Evolutionary conservation across 2,797 vertebrate genomes (phyloP), one percentile per base, ranked within the genome.

Genomic region (Peromyscus melanophrys): DNA sequence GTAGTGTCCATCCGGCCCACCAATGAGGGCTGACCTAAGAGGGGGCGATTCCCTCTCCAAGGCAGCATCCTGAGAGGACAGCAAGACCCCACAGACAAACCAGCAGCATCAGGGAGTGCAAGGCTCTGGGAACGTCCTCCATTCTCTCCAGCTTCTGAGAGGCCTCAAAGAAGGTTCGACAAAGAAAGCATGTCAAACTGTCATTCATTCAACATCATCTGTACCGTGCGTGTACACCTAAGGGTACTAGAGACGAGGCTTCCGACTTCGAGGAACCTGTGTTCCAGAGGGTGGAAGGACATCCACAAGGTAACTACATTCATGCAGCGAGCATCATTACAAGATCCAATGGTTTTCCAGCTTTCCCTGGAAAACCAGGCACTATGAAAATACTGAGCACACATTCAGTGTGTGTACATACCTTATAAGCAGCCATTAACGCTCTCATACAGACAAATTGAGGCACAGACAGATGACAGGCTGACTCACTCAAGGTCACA

Each of bases 291-390:
- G 25, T 1, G 0, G 80, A 16, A n/a, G 21, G 11, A 55, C 16
- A 13, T 0, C 43, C 4, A 10, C 1, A 23, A 0, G 9, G 2
- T 4, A n/a, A 46, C 31, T 6, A 31, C 9, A 3, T 0, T 19
- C 19, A 27, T 2, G 25, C 6, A 12, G 3, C 0, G 1, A 12
- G 1, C 3, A 3, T 23, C 7, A 4, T 7, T 27, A 4, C 2
- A 59, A 73, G 43, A 43, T 31, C 19, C 55, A 59, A 31, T 46
- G 86, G 71, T 34, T 61, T 59, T 61, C 37, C 43, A 9, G 0
- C 34, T 40, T 37, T 23, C 23, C 61, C 4, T 0, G 0, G 13
- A 6, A 86, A 52, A 10, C 40, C 37, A 4, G 40, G 25, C 0
- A 0, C 25, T 21, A 9, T 46, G 25, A 3, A 6, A 2, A 40